phyloP scores from a whole-genome alignment of 2,888 invertebrate species.

The Ophion ventricosus region DNA sequence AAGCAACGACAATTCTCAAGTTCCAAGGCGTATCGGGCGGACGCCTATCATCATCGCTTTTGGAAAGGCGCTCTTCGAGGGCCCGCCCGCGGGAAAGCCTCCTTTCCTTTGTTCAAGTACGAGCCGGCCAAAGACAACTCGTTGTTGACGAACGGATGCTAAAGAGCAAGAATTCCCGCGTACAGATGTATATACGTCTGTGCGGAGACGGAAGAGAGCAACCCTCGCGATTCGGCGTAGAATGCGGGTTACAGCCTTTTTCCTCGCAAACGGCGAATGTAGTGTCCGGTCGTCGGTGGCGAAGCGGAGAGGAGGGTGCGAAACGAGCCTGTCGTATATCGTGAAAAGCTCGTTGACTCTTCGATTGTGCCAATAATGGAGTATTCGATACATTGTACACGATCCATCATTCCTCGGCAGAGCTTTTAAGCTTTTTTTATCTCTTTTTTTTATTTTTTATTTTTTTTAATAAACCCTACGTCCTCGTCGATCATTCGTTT shows the following conservation, averaged over 20 bases:
- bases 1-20: conserved; percentile 35
- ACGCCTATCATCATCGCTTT: neutral
- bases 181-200: too few species aligned
- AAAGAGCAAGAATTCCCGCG: neutral
- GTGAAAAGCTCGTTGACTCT: conserved; percentile 55
- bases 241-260: neutral
- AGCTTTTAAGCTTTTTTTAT: too few species aligned
- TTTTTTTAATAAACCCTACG: too few species aligned
- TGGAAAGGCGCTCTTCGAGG: conserved; percentile 39
- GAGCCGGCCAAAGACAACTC: conserved; percentile 54
- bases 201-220: too few species aligned
- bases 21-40: conserved; percentile 36
- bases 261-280: neutral
- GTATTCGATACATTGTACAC: conserved; percentile 19
- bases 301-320: neutral
- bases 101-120: conserved; percentile 48
- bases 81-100: conserved; percentile 11
- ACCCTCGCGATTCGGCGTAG: too few species aligned
- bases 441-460: too few species aligned
- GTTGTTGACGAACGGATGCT: conserved; percentile 44
- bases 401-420: neutral
- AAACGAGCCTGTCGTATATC: conserved; percentile 29
- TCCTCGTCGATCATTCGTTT: too few species aligned
- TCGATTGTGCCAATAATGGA: conserved; percentile 49
- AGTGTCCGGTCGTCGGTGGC: neutral